Percentiles rank a stretch among this genome's conserved stretches.
These are phyloP conservation scores for Diloba caeruleocephala DNA, from an alignment of 2,888 invertebrate genomes.

Conservation along the genomic window DNA sequence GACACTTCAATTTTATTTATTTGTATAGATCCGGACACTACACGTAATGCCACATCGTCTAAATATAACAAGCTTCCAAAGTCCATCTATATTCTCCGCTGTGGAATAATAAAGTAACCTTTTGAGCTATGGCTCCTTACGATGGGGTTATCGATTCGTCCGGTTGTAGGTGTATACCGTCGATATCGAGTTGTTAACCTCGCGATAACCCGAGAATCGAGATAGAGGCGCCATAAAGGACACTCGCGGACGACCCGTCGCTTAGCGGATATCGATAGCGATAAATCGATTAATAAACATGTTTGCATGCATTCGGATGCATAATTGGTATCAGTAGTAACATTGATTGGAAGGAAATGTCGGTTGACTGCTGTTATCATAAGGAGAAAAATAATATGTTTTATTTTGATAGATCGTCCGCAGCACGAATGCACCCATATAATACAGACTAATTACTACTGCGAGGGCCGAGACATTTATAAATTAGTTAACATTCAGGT, in stretches of 20 bases:
- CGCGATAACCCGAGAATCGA: slow-evolving; percentile 45
- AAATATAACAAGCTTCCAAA: slow-evolving; percentile 27
- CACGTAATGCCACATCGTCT: slow-evolving; percentile 1
- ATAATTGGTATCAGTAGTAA: slow-evolving; percentile 33
- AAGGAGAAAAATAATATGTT: slow-evolving; percentile 1
- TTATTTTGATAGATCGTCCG: too few relatives aligned
- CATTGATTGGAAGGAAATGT: slow-evolving; percentile 23
- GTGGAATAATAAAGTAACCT: slow-evolving; percentile 44
- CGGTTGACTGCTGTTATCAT: slow-evolving; percentile 6
- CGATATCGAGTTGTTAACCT: slow-evolving; percentile 43
- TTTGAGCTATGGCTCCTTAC: slow-evolving; percentile 44
- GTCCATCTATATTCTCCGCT: slow-evolving; percentile 7
- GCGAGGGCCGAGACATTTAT: too few relatives aligned
- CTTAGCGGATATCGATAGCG: slow-evolving; percentile 49
- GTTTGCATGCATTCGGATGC: slow-evolving; percentile 37
- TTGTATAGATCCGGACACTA: too few relatives aligned
- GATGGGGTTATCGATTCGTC: slow-evolving; percentile 47
- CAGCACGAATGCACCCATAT: too few relatives aligned
- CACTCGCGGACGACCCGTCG: slow-evolving; percentile 28
- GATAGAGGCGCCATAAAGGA: slow-evolving; percentile 38
- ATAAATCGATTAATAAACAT: slow-evolving; percentile 45
- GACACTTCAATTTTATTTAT: not conserved
- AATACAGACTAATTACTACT: too few relatives aligned
- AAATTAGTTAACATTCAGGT: too few relatives aligned
- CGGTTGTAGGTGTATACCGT: slow-evolving; percentile 46